These are phyloP conservation scores for Callyntrura guangdongensis DNA, from an alignment of 2,888 invertebrate species.

Conservation along the genomic window DNA sequence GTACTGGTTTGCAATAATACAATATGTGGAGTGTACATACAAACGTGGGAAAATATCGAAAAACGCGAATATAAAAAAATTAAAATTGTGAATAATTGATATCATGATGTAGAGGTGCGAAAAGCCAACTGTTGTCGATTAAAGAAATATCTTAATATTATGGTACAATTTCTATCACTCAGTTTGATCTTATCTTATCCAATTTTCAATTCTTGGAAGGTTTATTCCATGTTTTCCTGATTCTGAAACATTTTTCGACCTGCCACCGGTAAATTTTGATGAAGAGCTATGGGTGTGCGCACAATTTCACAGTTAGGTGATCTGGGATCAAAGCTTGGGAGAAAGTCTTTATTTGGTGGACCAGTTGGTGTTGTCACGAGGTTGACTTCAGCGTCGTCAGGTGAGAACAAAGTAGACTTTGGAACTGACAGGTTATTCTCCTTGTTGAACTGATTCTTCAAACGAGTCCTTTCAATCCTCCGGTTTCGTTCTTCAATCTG, in stretches of 20 bases:
- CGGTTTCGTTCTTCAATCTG: conserved; percentile 77
- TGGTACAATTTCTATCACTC: background rate
- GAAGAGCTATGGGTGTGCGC: conserved; percentile 80
- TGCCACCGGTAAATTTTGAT: conserved; percentile 4
- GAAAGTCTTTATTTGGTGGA: conserved; percentile 43
- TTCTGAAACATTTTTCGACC: conserved; percentile 69
- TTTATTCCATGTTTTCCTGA: conserved; percentile 27
- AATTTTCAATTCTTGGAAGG: background rate
- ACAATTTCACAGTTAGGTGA: conserved; percentile 81
- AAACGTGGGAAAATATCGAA: too few species aligned
- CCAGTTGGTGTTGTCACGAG: conserved; percentile 70
- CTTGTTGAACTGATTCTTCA: conserved; percentile 65
- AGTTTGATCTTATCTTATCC: background rate
- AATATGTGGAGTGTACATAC: too few species aligned
- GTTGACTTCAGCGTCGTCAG: background rate
- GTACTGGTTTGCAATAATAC: too few species aligned
- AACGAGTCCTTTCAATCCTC: conserved; percentile 52
- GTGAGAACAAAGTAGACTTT: background rate
- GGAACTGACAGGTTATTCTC: conserved; percentile 65
- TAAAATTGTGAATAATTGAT: background rate
- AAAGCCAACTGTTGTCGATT: background rate
- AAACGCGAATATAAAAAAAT: too few species aligned
- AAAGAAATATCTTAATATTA: background rate
- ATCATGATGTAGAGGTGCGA: too few species aligned
- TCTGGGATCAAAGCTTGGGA: conserved; percentile 78